phyloP scores from a whole-genome alignment of 2,888 invertebrate genomes.

The Noctua fimbriata region DNA sequence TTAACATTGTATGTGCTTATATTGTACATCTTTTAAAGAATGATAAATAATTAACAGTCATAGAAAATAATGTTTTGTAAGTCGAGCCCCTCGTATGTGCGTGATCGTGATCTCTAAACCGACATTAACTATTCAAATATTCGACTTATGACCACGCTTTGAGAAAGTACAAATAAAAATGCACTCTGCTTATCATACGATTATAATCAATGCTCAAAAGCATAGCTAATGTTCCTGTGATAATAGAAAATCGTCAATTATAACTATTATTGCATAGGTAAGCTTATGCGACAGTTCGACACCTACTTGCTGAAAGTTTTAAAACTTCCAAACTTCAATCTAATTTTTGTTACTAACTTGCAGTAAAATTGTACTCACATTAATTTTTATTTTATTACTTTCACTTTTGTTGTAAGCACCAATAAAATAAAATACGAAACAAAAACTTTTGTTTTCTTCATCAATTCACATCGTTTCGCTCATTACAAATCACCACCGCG shows the following conservation, averaged over 20 bases:
- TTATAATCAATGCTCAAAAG: neutral
- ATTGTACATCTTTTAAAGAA: neutral
- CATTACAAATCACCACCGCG: constrained; percentile 3
- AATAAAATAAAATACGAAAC: constrained; percentile 13
- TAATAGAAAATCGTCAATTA: neutral
- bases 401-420: constrained; percentile 33
- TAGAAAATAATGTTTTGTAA: neutral
- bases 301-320: constrained; percentile 37
- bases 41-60: too few species aligned
- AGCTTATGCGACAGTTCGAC: constrained; percentile 10
- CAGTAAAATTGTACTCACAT: constrained; percentile 28
- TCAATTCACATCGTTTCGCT: constrained; percentile 11
- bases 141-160: constrained; percentile 36
- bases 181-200: neutral
- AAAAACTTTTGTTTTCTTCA: constrained; percentile 53
- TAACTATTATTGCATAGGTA: neutral
- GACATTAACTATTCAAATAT: constrained; percentile 69
- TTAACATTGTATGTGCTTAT: neutral
- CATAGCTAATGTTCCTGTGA: neutral
- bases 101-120: constrained; percentile 65
- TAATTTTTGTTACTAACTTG: neutral
- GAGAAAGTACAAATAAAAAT: constrained; percentile 42
- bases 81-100: constrained; percentile 13
- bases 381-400: constrained; percentile 44
- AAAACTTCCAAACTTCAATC: constrained; percentile 37